Conservation (phyloP, 2,797 vertebrate genomes). For the Falco cherrug region DNA sequence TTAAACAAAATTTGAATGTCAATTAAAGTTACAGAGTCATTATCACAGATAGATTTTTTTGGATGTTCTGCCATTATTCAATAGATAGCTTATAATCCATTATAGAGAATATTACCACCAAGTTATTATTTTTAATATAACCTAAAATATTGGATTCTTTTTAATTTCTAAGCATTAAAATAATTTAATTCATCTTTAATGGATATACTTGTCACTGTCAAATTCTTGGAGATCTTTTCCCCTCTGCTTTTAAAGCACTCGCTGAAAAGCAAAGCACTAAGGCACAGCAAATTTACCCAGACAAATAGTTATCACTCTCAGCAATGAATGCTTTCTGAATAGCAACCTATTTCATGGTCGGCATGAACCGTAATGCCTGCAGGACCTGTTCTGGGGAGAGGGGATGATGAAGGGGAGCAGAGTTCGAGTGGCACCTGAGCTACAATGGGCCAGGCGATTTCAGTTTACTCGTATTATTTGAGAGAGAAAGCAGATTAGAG, state of each 20-base stretch:
- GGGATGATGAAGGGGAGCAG: not conserved
- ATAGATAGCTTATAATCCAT: not conserved
- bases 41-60: not conserved
- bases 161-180: not conserved
- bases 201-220: not conserved
- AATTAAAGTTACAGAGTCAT: slow-evolving; percentile 30
- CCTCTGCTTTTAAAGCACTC: not conserved
- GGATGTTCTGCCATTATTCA: not conserved
- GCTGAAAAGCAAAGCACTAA: not conserved
- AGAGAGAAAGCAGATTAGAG: not conserved
- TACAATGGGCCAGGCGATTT: not conserved
- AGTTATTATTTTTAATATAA: not conserved
- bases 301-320: not conserved
- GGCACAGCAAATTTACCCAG: not conserved
- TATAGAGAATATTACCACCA: not conserved
- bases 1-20: slow-evolving; percentile 43
- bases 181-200: not conserved
- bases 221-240: not conserved
- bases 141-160: not conserved
- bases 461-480: not conserved
- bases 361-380: not conserved
- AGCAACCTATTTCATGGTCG: not conserved
- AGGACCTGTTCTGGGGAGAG: not conserved
- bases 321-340: not conserved
- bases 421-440: not conserved